These are phyloP conservation scores for Henicopernis longicauda DNA, from an alignment of 2,113 vertebrate genomes.

Conservation along the genomic window DNA sequence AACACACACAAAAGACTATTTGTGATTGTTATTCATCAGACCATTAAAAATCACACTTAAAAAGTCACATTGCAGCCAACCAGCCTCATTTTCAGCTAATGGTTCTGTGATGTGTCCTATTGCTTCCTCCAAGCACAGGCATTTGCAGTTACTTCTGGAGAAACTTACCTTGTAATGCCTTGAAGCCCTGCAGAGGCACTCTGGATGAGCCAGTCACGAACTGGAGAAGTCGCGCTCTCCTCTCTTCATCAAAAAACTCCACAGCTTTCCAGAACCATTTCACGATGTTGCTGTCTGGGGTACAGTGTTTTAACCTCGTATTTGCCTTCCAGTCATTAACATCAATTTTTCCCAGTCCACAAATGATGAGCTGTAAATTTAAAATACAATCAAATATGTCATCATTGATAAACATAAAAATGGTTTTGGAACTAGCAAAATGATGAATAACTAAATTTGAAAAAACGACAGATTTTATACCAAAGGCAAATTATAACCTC, in stretches of 20 bases:
- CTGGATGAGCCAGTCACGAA: slow-evolving; percentile 97
- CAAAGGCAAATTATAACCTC: not conserved
- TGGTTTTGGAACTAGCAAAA: not conserved
- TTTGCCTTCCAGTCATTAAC: slow-evolving; percentile 98
- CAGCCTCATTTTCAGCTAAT: not conserved
- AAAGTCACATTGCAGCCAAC: accelerated
- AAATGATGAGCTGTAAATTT: slow-evolving; percentile 88
- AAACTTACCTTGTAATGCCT: slow-evolving; percentile 90
- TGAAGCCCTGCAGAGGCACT: slow-evolving; percentile 97
- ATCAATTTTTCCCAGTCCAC: slow-evolving; percentile 96
- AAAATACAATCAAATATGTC: not conserved
- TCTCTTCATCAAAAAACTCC: slow-evolving; percentile 95
- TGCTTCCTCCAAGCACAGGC: not conserved
- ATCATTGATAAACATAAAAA: not conserved
- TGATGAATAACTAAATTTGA: not conserved
- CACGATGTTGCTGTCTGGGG: slow-evolving; percentile 91
- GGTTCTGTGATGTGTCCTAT: not conserved
- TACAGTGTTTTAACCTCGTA: slow-evolving; percentile 98
- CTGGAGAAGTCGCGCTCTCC: slow-evolving; percentile 91
- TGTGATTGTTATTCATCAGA: not conserved
- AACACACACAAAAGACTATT: not conserved
- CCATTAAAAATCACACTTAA: not conserved
- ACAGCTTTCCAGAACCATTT: slow-evolving; percentile 99
- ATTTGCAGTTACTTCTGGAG: not conserved
- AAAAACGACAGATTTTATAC: not conserved